These are phyloP conservation scores for Petrosia ficiformis DNA, from an alignment of 37 sponge, comb jelly and placozoan species.

Conservation along the genomic window DNA sequence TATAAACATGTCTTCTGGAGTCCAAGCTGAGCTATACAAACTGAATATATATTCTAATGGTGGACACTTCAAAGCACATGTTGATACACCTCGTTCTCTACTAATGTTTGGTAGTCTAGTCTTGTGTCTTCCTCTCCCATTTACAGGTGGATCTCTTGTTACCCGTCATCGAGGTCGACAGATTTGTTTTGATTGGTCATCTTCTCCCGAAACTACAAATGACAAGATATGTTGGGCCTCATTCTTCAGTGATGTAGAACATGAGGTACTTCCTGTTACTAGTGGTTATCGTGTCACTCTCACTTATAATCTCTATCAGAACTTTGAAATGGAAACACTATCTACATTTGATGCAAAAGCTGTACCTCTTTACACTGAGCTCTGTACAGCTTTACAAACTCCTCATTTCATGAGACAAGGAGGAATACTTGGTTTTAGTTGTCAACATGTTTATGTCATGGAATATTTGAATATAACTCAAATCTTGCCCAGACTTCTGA, in stretches of 20 bases:
- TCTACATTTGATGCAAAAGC: neutral
- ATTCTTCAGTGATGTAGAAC: slow-evolving; percentile 30
- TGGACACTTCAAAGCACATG: slow-evolving; percentile 22
- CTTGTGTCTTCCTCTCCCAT: slow-evolving; percentile 26
- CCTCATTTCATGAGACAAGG: slow-evolving; percentile 26
- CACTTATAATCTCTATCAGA: slow-evolving; percentile 33
- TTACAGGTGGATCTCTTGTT: slow-evolving; percentile 28
- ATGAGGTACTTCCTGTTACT: slow-evolving; percentile 34
- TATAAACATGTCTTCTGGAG: neutral
- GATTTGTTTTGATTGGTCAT: slow-evolving; percentile 32
- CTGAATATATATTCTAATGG: slow-evolving; percentile 20
- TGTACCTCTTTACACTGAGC: neutral
- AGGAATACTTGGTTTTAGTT: slow-evolving; percentile 1
- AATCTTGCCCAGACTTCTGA: neutral
- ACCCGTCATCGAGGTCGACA: slow-evolving; percentile 16
- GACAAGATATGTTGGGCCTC: slow-evolving; percentile 7
- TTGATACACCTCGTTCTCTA: slow-evolving; percentile 26
- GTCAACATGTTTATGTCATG: slow-evolving; percentile 14
- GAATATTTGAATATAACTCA: neutral
- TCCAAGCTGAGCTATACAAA: slow-evolving; percentile 31
- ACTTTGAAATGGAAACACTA: neutral
- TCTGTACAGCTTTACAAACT: neutral
- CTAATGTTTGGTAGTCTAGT: slow-evolving; percentile 47
- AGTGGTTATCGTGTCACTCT: slow-evolving; percentile 24
- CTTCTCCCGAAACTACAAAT: neutral